A percentile compares a stretch with the other conserved stretches of the same genome.
Conservation (phyloP, 2,888 invertebrate species). For the Eupithecia abbreviata region DNA sequence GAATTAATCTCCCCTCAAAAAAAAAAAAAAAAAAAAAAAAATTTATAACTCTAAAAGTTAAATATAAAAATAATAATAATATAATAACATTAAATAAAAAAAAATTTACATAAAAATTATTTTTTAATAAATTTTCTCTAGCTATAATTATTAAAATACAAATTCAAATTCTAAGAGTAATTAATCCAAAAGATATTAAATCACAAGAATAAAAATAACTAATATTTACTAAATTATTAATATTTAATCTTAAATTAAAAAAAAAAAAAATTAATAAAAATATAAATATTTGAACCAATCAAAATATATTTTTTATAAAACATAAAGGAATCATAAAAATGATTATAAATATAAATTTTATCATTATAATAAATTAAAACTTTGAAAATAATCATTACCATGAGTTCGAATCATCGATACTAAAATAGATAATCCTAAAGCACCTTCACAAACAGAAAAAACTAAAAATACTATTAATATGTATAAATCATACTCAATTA, state of each 20-base stretch:
- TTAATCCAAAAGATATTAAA: conserved; percentile 81
- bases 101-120: conserved; percentile 74
- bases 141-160: conserved; percentile 63
- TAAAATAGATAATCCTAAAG: conserved; percentile 85
- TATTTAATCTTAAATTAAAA: conserved; percentile 67
- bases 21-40: conserved; percentile 77
- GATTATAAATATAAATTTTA: conserved; percentile 73
- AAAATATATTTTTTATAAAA: no score
- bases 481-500: conserved; percentile 78
- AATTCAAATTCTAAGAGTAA: conserved; percentile 85
- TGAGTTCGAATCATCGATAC: conserved; percentile 84
- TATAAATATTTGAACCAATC: conserved; percentile 63
- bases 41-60: conserved; percentile 84
- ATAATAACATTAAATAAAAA: conserved; percentile 81
- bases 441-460: conserved; percentile 86
- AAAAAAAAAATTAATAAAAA: no score
- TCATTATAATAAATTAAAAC: conserved; percentile 83
- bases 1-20: conserved; percentile 86
- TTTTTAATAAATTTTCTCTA: conserved; percentile 65
- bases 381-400: conserved; percentile 86
- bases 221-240: conserved; percentile 59
- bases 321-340: conserved; percentile 39
- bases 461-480: conserved; percentile 85
- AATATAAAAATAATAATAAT: conserved; percentile 79
- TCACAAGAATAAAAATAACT: conserved; percentile 71